These are phyloP conservation scores for Penaeus chinensis DNA, from an alignment of 1,140 invertebrate species.

Conservation along the genomic window DNA sequence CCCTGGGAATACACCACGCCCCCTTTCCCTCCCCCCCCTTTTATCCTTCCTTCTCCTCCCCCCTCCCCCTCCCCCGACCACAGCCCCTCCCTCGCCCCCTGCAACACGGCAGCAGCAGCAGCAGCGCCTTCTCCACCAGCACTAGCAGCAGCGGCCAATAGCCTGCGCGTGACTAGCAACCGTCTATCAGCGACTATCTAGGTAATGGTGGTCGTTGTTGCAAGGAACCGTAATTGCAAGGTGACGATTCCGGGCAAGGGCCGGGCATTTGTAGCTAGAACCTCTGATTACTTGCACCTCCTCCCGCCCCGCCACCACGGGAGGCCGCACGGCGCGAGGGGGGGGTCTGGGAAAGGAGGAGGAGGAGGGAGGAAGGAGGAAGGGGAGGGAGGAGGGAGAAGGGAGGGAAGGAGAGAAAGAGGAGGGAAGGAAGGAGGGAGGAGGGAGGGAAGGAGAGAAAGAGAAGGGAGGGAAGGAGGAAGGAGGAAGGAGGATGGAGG, in stretches of 20 bases:
- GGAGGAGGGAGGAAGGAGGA: too few relatives aligned
- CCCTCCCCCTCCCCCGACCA: background rate
- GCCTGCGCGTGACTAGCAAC: constrained; percentile 39
- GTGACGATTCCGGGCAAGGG: constrained; percentile 54
- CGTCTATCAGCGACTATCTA: constrained; percentile 42
- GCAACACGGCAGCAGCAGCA: background rate
- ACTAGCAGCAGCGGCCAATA: background rate
- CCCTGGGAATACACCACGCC: too few relatives aligned
- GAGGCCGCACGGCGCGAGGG: too few relatives aligned
- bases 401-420: too few relatives aligned
- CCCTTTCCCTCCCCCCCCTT: too few relatives aligned
- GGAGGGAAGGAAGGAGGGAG: too few relatives aligned
- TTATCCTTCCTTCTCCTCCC: too few relatives aligned
- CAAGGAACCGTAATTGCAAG: constrained; percentile 44
- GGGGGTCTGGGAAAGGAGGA: too few relatives aligned
- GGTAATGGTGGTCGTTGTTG: constrained; percentile 41
- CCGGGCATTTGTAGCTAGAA: constrained; percentile 41
- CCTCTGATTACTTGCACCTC: constrained; percentile 43
- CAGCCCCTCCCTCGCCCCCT: background rate
- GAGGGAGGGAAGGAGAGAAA: too few relatives aligned
- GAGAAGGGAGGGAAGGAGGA: too few relatives aligned
- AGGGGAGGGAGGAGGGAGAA: too few relatives aligned
- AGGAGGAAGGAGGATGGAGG: too few relatives aligned
- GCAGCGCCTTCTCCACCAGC: constrained; percentile 13
- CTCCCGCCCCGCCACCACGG: background rate